Percentiles rank a stretch among this genome's conserved stretches.
phyloP scores from a whole-genome alignment of 2,888 invertebrate species.

The Pheosia gnoma region DNA sequence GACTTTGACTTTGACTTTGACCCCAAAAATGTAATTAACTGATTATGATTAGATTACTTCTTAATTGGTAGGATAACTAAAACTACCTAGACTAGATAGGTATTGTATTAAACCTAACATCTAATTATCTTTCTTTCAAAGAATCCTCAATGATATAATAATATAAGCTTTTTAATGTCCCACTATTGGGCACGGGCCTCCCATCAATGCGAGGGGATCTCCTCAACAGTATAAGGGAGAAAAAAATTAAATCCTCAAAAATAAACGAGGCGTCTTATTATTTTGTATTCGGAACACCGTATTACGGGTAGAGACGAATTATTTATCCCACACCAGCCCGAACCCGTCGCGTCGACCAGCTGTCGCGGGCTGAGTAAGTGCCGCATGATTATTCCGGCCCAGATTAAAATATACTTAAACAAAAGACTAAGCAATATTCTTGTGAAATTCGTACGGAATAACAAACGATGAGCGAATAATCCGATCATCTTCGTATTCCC shows the following conservation, averaged over 20 bases:
- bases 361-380: constrained; percentile 25
- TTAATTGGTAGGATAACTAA: too few species aligned
- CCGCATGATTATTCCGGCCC: constrained; percentile 23
- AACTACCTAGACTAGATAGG: too few species aligned
- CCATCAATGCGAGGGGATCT: too few species aligned
- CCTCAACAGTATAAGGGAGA: neutral
- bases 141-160: too few species aligned
- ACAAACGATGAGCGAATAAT: constrained; percentile 21
- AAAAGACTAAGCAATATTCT: constrained; percentile 15
- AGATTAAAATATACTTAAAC: constrained; percentile 28
- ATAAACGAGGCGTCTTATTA: constrained; percentile 1
- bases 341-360: constrained; percentile 16
- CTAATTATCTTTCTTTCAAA: too few species aligned
- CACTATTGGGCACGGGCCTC: too few species aligned
- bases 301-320: neutral
- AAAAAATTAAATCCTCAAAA: neutral
- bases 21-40: too few species aligned
- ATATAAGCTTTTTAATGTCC: too few species aligned
- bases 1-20: too few species aligned
- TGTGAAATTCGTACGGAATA: constrained; percentile 23
- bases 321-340: constrained; percentile 2
- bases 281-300: constrained; percentile 3
- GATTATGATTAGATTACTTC: too few species aligned
- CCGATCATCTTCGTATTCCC: constrained; percentile 29
- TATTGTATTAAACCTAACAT: too few species aligned